Conservation (phyloP, 2,888 invertebrate genomes). For the Callimorpha dominula region DNA sequence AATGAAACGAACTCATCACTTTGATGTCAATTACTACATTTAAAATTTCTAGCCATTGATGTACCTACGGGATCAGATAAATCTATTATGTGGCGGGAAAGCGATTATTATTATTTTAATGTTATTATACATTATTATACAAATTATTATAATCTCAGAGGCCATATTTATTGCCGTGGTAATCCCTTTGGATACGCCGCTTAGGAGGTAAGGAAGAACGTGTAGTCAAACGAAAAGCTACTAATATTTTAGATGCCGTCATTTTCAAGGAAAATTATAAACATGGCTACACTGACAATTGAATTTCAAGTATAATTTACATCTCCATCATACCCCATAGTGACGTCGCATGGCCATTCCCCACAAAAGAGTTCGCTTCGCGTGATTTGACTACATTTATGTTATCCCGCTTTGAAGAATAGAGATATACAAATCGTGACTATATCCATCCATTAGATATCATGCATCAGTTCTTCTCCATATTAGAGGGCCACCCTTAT, state of each 20-base stretch:
- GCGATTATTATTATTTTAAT: conserved; percentile 81
- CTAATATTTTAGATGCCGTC: background rate
- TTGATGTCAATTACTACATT: conserved; percentile 17
- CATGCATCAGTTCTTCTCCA: background rate
- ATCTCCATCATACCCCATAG: too few relatives aligned
- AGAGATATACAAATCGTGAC: too few relatives aligned
- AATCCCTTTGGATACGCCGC: conserved; percentile 84
- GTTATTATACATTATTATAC: conserved; percentile 84
- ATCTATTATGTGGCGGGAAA: conserved; percentile 78
- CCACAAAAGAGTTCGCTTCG: too few relatives aligned
- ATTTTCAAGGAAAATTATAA: background rate
- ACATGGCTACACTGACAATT: too few relatives aligned
- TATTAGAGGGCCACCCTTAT: background rate
- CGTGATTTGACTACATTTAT: too few relatives aligned
- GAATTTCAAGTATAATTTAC: too few relatives aligned
- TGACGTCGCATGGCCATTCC: too few relatives aligned
- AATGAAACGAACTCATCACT: conserved; percentile 20
- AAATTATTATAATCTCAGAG: conserved; percentile 83
- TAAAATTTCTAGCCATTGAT: conserved; percentile 56
- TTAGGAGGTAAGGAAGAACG: conserved; percentile 57
- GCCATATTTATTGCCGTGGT: conserved; percentile 80
- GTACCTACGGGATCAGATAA: conserved; percentile 68
- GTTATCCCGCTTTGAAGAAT: background rate
- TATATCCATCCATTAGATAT: background rate
- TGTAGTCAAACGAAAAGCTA: conserved; percentile 23